phyloP scores from a whole-genome alignment of 1,140 invertebrate genomes.

The Penaeus vannamei region DNA sequence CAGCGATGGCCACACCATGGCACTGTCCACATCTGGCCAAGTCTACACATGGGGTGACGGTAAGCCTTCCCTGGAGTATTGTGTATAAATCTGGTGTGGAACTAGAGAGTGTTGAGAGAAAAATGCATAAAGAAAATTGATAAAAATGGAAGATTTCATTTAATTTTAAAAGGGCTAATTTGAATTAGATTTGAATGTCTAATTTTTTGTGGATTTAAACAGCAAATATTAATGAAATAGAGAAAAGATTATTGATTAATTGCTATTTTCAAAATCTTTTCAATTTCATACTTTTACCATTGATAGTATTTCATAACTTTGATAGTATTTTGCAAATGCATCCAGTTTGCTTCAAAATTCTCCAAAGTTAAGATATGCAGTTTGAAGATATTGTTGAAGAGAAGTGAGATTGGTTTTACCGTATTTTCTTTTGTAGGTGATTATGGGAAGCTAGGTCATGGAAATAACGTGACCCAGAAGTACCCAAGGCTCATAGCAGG shows the following conservation, averaged over 20 bases:
- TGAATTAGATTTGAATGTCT: no score
- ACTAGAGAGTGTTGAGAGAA: not conserved
- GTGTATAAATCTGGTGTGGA: not conserved
- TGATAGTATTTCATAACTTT: not conserved
- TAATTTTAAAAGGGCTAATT: no score
- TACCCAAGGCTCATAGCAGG: constrained; percentile 75
- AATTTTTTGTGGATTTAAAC: no score
- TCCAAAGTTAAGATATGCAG: no score
- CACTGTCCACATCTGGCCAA: constrained; percentile 76
- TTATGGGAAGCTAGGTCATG: constrained; percentile 75
- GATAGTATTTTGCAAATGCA: not conserved
- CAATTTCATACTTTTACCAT: no score
- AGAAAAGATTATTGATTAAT: no score
- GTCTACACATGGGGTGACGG: constrained; percentile 80
- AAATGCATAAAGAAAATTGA: no score
- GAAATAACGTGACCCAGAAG: constrained; percentile 76
- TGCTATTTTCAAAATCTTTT: no score
- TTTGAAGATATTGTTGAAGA: not conserved
- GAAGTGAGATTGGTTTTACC: not conserved
- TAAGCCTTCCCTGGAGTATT: constrained; percentile 69
- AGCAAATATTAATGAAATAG: no score
- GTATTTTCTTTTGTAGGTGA: constrained; percentile 71
- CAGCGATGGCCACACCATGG: constrained; percentile 78
- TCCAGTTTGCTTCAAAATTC: no score
- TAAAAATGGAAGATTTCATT: no score